phyloP scores from a whole-genome alignment of 2,113 vertebrate genomes.

The Corydoras maculifer region DNA sequence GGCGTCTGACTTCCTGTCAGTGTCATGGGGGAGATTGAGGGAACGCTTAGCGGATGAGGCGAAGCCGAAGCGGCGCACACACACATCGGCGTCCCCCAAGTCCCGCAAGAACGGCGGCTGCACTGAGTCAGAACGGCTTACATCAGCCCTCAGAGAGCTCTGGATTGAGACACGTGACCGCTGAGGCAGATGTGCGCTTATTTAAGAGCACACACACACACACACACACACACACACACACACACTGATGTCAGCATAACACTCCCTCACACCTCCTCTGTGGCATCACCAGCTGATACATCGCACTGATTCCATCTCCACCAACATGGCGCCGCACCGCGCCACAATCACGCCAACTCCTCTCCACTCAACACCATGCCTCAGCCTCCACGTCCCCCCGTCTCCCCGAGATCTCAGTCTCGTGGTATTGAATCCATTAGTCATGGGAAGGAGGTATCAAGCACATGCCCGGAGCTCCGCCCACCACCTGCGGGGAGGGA shows the following conservation, averaged over 20 bases:
- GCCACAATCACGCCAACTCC: background rate
- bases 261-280: background rate
- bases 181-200: constrained; percentile 58
- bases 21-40: constrained; percentile 18
- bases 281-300: background rate
- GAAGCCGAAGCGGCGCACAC: background rate
- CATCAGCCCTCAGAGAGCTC: constrained; percentile 55
- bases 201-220: constrained; percentile 14
- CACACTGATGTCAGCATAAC: constrained; percentile 20
- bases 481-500: constrained; percentile 35
- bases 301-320: constrained; percentile 2
- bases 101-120: constrained; percentile 52
- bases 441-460: constrained; percentile 6
- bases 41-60: constrained; percentile 30
- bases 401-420: background rate
- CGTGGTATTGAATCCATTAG: background rate
- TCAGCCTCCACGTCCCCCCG: background rate
- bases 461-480: constrained; percentile 21
- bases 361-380: constrained; percentile 3
- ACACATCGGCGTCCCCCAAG: constrained; percentile 35
- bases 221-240: constrained; percentile 12
- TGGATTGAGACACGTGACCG: constrained; percentile 45
- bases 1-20: constrained; percentile 24
- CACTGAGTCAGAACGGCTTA: constrained; percentile 63
- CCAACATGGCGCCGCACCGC: background rate